Evolutionary conservation across 2,888 invertebrate species (phyloP), one percentile per base, ranked within the genome.

Genomic region (Gasteruption jaculator): DNA sequence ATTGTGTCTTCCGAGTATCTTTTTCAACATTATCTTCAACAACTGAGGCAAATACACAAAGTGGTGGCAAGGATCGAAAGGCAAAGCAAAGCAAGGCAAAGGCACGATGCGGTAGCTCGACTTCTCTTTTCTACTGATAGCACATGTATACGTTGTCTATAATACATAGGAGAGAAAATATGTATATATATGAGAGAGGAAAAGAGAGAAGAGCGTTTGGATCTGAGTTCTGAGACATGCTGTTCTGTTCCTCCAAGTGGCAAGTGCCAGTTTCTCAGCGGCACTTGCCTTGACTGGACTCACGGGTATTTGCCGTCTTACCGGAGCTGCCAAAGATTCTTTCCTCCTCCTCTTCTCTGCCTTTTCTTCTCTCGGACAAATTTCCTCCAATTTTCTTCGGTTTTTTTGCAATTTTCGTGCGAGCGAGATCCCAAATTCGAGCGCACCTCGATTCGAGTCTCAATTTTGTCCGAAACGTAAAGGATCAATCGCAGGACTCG

Each of bases 271-370:
- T 69, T 63, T 65, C 60, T 63, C 58, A 51, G 56, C 64, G 56
- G 65, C 67, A 58, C 56, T 70, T 60, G 65, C 58, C 58, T 57
- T 61, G 62, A 56, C 54, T 63, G 63, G 59, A 61, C 60, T 50
- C 37, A 35, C 48, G 45, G 43, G 22, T n/a, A n/a, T n/a, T 37
- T 24, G 38, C 39, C 40, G 42, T 31, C 15, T n/a, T 26, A 42
- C 39, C 37, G 40, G 39, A 38, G 47, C 25, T 29, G 34, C 31
- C 37, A 41, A 16, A 38, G 20, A 27, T 27, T 16, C 14, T 38
- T 30, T 21, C 14, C 29, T 25, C 21, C 38, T 38, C 30, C 15
- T n/a, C n/a, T n/a, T n/a, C 19, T 27, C 36, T 36, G 36, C 36
- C 27, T 42, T 38, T 45, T 41, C 41, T 44, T 43, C 41, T 41